Evolutionary conservation across 2,113 vertebrate genomes (phyloP), one percentile per base, ranked within the genome.

Genomic region (Ginglymostoma cirratum): DNA sequence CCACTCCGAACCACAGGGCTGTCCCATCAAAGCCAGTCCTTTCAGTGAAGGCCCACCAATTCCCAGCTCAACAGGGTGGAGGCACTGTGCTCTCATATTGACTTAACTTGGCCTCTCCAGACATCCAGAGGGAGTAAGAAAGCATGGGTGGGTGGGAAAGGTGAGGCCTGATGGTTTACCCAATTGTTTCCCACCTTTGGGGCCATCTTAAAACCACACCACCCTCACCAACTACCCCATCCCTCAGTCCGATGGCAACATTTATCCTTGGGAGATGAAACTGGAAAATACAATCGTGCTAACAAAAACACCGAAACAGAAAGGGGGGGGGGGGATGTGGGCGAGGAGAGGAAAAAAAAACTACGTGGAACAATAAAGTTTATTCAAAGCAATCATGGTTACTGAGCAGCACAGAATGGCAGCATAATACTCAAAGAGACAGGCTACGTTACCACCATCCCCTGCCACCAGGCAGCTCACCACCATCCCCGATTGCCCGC

Each of bases 341-440:
- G 55, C 7, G 55, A 61, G 55, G 55, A 61, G 1, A 92, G 14
- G n/a, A 42, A n/a, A 66, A 30, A 65, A 66, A 38, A 38, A 5
- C n/a, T 65, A 30, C 34, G 21, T 92, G 89, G 61, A 92, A 92
- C 87, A 66, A 66, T 92, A 66, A 92, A 23, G 89, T 92, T 92
- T 92, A 92, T 92, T 92, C 34, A 92, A 92, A 92, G 89, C 89
- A 92, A 92, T 66, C 5, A 92, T 66, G 89, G 89, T 92, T 66
- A 92, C 55, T 38, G 38, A 38, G 89, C 89, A 92, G 89, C 89
- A 92, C 89, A 92, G 61, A 92, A 92, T 92, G 89, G 89, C 89
- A 66, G 89, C 89, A 65, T 65, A 66, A 92, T 61, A 2, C 61
- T 92, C 19, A 65, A n/a, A 38, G 89, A 92, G 89, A 92, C 27